Base-by-base conservation (phyloP, 2,888 invertebrate genomes). In the Ormyrus rosae region DNA sequence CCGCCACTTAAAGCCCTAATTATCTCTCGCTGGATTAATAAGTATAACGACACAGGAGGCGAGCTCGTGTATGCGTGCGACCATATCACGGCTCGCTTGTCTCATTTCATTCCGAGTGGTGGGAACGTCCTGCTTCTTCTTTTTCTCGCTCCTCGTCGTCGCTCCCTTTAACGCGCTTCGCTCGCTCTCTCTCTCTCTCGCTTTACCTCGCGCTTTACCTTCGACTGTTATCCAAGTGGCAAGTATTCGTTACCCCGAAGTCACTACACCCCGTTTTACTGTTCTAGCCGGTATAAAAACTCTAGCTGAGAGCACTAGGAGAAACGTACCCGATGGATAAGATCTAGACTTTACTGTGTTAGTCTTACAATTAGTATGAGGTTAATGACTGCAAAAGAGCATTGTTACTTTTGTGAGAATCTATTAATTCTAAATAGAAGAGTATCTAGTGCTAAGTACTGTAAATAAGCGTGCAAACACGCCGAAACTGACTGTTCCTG, bases 41-140 rank as follows among this genome's bases (percentile, higher is more conserved):
- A 78, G 69, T 73, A 58, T 77, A 77, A 77, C 58, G 69, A 77
- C 73, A 73, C 53, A 81, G 76, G 72, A 74, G 34, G 55, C 60
- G 63, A 68, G 74, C 70, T 61, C 58, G 70, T 80, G 65, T 70
- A 56, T 69, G 73, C 81, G 81, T 78, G 78, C 73, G 70, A 74
- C 68, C 11, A 53, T 81, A 81, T 68, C 78, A n/a, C 65, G 74
- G 50, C 77, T 67, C 71, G 75, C 74, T 73, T 67, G 73, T 74
- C 65, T 78, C 79, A 81, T 78, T 81, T 71, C 61, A 78, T 81
- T 78, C 71, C 58, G 55, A 60, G 61, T 55, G 45, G 65, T 80
- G 80, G 75, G 75, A 81, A 76, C 77, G 73, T 77, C 73, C 78
- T 79, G 81, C 65, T 69, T 77, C 70, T 9, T 10, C 61, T 50